Conservation (phyloP, 2,888 invertebrate species). For the Colletes collaris region DNA sequence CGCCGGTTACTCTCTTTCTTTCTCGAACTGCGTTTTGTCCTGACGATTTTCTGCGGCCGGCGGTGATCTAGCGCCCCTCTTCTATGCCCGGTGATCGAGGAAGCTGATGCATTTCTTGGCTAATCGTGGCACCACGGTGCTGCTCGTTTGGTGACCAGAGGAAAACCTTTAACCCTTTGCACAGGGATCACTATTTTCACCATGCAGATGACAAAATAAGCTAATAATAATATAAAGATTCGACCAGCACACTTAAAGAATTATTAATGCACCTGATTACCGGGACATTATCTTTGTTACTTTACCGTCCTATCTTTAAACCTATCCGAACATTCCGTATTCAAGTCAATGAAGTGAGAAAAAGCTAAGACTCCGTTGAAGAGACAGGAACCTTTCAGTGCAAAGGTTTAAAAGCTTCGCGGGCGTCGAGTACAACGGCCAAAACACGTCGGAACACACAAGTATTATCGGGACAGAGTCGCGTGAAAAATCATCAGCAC, state of each 20-base stretch:
- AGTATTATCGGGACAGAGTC: background rate
- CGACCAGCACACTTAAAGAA: too few species aligned
- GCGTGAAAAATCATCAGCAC: constrained; percentile 63
- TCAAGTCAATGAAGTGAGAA: too few species aligned
- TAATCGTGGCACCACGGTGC: too few species aligned
- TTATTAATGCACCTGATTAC: too few species aligned
- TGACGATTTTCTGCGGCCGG: constrained; percentile 51
- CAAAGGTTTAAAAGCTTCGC: constrained; percentile 2
- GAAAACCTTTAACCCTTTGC: too few species aligned
- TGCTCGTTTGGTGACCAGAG: too few species aligned
- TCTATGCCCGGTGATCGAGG: background rate
- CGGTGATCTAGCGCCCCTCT: background rate
- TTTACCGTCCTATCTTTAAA: too few species aligned
- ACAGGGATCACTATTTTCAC: too few species aligned
- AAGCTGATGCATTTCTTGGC: background rate
- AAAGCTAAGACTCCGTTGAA: background rate
- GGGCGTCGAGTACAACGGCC: background rate
- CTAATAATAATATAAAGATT: too few species aligned
- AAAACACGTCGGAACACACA: background rate
- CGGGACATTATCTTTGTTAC: too few species aligned
- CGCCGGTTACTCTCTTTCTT: constrained; percentile 13
- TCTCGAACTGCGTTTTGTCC: constrained; percentile 47
- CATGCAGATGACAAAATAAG: too few species aligned
- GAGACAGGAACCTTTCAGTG: background rate
- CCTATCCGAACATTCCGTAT: too few species aligned